A percentile compares a stretch with the other conserved stretches of the same genome.
phyloP scores from a whole-genome alignment of 2,797 vertebrate genomes.

The Nyctibius grandis region DNA sequence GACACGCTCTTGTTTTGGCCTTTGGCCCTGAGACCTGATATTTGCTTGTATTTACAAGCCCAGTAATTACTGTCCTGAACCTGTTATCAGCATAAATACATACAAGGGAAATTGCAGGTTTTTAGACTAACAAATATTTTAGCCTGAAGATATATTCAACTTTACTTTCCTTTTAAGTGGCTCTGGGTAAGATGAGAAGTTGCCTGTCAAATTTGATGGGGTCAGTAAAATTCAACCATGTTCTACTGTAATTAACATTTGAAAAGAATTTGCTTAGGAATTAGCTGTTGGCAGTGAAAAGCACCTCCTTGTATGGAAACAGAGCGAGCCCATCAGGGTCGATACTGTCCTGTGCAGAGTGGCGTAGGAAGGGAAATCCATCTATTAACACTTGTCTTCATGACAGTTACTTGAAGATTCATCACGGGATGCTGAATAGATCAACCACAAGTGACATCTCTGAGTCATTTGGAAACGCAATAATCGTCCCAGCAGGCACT shows the following conservation, averaged over 20 bases:
- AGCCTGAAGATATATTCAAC: conserved; percentile 38
- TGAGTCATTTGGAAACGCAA: background rate
- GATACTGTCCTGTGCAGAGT: background rate
- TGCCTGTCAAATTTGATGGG: conserved; percentile 56
- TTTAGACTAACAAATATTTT: conserved; percentile 68
- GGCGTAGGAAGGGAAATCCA: background rate
- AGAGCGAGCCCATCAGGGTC: background rate
- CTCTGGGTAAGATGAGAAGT: conserved; percentile 76
- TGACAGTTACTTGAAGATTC: background rate
- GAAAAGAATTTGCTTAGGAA: conserved; percentile 77
- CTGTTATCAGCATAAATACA: conserved; percentile 70
- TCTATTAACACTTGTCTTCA: background rate
- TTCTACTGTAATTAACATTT: conserved; percentile 81
- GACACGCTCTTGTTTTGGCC: conserved; percentile 53
- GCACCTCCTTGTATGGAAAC: background rate
- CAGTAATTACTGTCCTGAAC: conserved; percentile 62
- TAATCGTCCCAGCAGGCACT: background rate
- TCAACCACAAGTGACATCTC: background rate
- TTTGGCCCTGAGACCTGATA: conserved; percentile 48
- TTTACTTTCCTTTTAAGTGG: conserved; percentile 70
- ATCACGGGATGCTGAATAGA: background rate
- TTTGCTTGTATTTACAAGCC: conserved; percentile 66
- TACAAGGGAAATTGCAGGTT: conserved; percentile 67
- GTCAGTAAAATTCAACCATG: conserved; percentile 67
- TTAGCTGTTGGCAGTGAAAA: conserved; percentile 70